Base-by-base conservation (phyloP, 2,797 vertebrate species). In the Clarias fuscus region DNA sequence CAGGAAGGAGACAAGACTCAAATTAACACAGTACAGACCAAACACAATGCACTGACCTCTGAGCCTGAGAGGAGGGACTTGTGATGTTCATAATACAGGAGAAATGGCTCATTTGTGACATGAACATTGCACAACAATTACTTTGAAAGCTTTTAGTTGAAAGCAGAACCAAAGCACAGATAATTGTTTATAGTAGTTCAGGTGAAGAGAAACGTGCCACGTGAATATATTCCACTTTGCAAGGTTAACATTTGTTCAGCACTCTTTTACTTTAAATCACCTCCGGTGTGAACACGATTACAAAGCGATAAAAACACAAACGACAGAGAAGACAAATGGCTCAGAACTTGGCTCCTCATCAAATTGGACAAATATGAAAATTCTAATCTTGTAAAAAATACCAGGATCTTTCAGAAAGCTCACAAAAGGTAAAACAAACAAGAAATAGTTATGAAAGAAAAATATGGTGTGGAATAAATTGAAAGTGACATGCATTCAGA, bases 331-430 rank as follows among this genome's bases (percentile, higher is more conserved):
- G 72, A 78, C 59, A 33, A 5, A 67, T 27, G 40, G 61, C 17
- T 65, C 13, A 77, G 11, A 84, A 43, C 73, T 14, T 27, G n/a
- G 27, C 75, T n/a, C 73, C 18, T 83, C 65, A 40, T 83, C 65
- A 61, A n/a, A 22, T 71, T 30, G 22, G 14, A 24, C 33, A 62
- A 7, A 65, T 22, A 17, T 1, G 30, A 14, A 77, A 58, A 27
- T 33, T 68, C 30, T 20, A 43, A 72, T 5, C 67, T 56, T 15
- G 1, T 37, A 11, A 77, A 20, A 18, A 59, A 20, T 27, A 59
- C 20, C 75, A 77, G 17, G 75, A 33, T 76, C 48, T 5, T 20
- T 18, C 27, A 58, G 15, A 11, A 76, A 76, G 14, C 20, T 43
- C 37, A 40, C 13, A 65, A 65, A 43, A 78, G 7, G 7, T 4